A percentile compares a stretch with the other conserved stretches of the same genome.
Evolutionary conservation across 2,113 vertebrate species (phyloP).

Genomic region (Sminthopsis crassicaudata): DNA sequence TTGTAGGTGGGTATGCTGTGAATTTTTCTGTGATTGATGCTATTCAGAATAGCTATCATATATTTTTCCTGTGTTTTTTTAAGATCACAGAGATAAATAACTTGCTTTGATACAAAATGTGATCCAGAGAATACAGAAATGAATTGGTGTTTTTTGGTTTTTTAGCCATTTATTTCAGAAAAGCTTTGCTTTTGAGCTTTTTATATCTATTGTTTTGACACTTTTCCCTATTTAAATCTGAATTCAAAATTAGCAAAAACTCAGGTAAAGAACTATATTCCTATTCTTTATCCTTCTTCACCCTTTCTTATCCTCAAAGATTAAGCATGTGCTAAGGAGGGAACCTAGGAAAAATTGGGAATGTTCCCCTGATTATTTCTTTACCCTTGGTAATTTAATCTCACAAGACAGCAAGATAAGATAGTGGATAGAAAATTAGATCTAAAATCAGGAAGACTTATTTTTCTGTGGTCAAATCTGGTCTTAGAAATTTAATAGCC

Average conservation of each 20-base stretch:
- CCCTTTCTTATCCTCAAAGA: background rate
- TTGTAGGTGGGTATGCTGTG: background rate
- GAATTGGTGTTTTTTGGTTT: background rate
- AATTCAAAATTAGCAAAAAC: background rate
- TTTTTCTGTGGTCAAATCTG: background rate
- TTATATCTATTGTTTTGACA: background rate
- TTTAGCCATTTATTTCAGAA: background rate
- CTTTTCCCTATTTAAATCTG: background rate
- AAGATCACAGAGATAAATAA: constrained; percentile 12
- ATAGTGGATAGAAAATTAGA: background rate
- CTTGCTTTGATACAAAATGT: too few relatives aligned
- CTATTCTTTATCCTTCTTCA: background rate
- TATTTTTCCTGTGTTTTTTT: background rate
- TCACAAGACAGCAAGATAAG: background rate
- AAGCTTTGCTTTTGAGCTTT: background rate
- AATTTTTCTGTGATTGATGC: background rate
- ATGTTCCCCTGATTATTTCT: background rate
- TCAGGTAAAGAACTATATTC: background rate
- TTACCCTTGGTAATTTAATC: background rate
- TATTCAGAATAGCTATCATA: background rate
- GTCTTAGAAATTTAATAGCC: background rate
- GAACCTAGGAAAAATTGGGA: background rate
- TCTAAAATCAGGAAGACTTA: background rate
- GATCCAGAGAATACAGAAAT: background rate
- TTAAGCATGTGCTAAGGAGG: background rate